Evolutionary conservation across 2,888 invertebrate genomes (phyloP).

Genomic region (Phyllotreta cruciferae): DNA sequence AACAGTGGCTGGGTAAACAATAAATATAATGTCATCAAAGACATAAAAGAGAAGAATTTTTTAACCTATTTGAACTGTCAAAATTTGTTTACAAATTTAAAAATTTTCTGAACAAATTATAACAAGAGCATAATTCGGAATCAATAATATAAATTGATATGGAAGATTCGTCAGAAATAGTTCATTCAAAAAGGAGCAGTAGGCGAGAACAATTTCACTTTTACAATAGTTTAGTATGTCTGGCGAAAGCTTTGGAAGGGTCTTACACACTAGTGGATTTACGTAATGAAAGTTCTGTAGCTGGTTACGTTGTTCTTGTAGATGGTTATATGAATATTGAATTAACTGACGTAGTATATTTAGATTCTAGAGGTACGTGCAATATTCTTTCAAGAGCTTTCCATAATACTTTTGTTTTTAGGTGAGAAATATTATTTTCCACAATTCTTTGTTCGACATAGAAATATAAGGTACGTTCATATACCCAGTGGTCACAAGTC

Average conservation of each 20-base stretch:
- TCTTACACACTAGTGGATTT: slow-evolving; percentile 70
- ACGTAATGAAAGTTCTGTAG: slow-evolving; percentile 70
- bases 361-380: slow-evolving; percentile 65
- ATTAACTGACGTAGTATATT: slow-evolving; percentile 68
- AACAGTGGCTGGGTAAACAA: no score
- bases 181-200: not conserved
- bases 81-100: no score
- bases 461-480: slow-evolving; percentile 74
- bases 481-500: slow-evolving; percentile 63
- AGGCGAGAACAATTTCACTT: slow-evolving; percentile 41
- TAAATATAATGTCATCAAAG: no score
- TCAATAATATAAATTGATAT: no score
- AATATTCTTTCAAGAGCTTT: slow-evolving; percentile 18
- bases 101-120: no score
- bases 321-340: slow-evolving; percentile 77
- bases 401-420: slow-evolving; percentile 38
- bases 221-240: slow-evolving; percentile 67
- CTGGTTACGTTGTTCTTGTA: slow-evolving; percentile 67
- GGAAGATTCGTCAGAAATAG: slow-evolving; percentile 4
- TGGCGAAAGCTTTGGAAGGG: slow-evolving; percentile 69
- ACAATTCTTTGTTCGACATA: slow-evolving; percentile 68
- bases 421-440: slow-evolving; percentile 65
- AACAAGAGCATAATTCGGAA: no score
- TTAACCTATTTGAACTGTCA: no score
- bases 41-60: no score